phyloP scores from a whole-genome alignment of 2,888 invertebrate species.

The Lasioglossum marginatum region DNA sequence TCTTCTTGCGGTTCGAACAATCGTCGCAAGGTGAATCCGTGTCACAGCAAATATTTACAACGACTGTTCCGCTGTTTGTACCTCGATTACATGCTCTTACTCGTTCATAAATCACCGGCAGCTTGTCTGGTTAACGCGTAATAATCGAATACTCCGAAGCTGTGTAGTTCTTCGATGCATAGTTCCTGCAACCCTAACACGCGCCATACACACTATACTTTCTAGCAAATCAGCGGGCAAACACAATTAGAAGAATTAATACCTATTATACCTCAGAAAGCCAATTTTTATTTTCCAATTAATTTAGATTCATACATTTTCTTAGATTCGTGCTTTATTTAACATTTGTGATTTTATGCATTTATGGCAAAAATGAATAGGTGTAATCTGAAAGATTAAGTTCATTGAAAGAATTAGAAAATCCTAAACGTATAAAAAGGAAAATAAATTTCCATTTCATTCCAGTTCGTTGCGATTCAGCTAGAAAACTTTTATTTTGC shows the following conservation, averaged over 20 bases:
- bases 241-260: neutral
- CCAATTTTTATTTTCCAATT: neutral
- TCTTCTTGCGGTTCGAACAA: conserved; percentile 15
- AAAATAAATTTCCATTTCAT: too few species aligned
- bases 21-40: conserved; percentile 49
- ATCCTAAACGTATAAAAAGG: too few species aligned
- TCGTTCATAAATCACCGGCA: conserved; percentile 33
- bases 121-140: conserved; percentile 43
- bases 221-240: neutral
- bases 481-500: too few species aligned
- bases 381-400: too few species aligned
- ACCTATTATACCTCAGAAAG: neutral
- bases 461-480: too few species aligned
- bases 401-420: too few species aligned
- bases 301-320: too few species aligned
- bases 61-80: conserved; percentile 44
- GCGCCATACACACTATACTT: neutral
- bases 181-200: neutral
- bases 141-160: conserved; percentile 5
- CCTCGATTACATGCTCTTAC: conserved; percentile 36
- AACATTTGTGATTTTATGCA: too few species aligned
- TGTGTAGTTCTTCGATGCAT: neutral
- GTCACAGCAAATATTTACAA: conserved; percentile 53
- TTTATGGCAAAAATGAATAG: too few species aligned
- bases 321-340: too few species aligned